These are phyloP conservation scores for Autographa pulchrina DNA, from an alignment of 2,888 invertebrate genomes.

Conservation along the genomic window DNA sequence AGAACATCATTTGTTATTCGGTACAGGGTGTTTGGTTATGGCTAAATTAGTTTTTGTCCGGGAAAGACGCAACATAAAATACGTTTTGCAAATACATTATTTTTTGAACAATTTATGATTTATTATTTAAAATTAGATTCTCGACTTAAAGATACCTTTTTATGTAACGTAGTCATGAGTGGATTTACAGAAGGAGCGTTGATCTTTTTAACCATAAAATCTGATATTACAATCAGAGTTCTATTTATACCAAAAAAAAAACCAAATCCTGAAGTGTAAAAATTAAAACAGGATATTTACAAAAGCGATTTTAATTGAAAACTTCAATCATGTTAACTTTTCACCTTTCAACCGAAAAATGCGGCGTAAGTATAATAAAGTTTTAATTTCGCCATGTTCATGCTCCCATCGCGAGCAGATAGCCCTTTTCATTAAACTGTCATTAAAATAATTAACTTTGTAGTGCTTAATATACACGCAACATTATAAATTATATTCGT, in stretches of 20 bases:
- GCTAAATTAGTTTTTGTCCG: conserved; percentile 46
- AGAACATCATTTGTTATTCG: conserved; percentile 46
- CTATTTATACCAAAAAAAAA: not conserved
- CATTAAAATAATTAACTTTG: conserved; percentile 55
- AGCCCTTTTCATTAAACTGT: conserved; percentile 53
- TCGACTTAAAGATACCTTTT: too few species aligned
- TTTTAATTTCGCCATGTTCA: conserved; percentile 21
- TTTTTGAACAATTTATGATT: too few species aligned
- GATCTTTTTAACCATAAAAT: too few species aligned
- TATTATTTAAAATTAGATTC: too few species aligned
- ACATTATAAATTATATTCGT: conserved; percentile 34
- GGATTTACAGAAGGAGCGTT: too few species aligned
- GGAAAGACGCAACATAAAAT: not conserved
- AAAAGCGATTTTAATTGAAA: not conserved
- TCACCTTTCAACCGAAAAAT: not conserved
- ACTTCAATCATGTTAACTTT: not conserved
- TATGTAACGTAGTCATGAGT: too few species aligned
- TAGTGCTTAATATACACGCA: conserved; percentile 39
- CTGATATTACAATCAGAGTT: too few species aligned
- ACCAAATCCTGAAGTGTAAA: not conserved
- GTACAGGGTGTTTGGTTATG: conserved; percentile 29
- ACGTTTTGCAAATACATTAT: too few species aligned
- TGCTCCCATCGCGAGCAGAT: conserved; percentile 22
- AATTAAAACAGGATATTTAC: not conserved
- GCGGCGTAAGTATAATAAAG: not conserved